Conservation (phyloP, 2,797 vertebrate species). For the Podarcis lilfordi region DNA sequence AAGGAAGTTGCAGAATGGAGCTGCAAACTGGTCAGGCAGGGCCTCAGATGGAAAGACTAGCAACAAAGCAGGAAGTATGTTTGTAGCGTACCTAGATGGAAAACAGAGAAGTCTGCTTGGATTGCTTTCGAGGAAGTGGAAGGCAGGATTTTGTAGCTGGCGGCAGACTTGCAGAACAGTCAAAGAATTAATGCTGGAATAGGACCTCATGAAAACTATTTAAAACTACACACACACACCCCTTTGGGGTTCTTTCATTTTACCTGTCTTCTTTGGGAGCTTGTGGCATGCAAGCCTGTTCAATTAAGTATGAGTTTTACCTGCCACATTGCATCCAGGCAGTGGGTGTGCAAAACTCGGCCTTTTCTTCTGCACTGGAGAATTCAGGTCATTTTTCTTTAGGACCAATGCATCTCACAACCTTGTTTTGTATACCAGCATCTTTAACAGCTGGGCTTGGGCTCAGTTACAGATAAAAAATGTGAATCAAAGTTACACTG, state of each 20-base stretch:
- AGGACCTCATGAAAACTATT: neutral
- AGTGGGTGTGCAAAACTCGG: neutral
- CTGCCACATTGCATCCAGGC: neutral
- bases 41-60: conserved; percentile 3
- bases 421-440: neutral
- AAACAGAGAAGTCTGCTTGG: neutral
- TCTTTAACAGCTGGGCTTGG: neutral
- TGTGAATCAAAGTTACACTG: neutral
- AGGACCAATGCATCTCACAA: neutral
- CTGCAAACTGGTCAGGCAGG: conserved; percentile 21
- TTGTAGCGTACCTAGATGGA: conserved; percentile 21
- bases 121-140: conserved; percentile 4
- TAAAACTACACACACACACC: neutral
- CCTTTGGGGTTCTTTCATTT: neutral
- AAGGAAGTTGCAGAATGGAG: conserved; percentile 24
- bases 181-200: neutral
- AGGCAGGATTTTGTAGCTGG: neutral
- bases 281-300: neutral
- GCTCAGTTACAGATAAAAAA: neutral
- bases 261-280: neutral
- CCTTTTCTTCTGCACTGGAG: neutral
- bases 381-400: neutral
- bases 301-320: neutral
- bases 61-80: conserved; percentile 2
- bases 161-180: neutral